Percentiles rank a stretch among this genome's conserved stretches.
Conservation (phyloP, 2,113 vertebrate genomes). For the Melanerpes formicivorus region DNA sequence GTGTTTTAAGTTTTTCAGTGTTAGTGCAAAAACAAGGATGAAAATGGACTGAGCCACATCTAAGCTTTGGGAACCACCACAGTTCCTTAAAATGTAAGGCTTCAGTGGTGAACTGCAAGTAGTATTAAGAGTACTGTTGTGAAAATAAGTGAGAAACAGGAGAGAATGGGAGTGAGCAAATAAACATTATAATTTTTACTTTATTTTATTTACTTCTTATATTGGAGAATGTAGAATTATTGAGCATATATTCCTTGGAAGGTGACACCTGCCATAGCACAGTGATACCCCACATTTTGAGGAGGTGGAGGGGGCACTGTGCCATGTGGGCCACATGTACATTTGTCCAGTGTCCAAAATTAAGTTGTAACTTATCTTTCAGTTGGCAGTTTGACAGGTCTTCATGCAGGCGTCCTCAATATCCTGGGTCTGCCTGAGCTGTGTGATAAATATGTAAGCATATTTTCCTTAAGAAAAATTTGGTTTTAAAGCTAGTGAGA, state of each 20-base stretch:
- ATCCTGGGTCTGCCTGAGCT: not conserved
- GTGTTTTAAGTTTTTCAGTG: not conserved
- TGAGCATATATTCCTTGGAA: not conserved
- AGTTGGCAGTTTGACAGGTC: not conserved
- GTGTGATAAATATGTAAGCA: not conserved
- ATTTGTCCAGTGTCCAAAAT: not conserved
- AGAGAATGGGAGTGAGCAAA: not conserved
- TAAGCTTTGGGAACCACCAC: not conserved
- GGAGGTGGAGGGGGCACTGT: not conserved
- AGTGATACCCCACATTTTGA: not conserved
- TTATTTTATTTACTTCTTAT: not conserved
- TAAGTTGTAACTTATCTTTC: not conserved
- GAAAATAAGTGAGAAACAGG: not conserved
- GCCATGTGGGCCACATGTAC: fast-evolving
- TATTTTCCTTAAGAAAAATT: not conserved
- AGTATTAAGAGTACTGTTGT: not conserved
- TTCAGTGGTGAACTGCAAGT: not conserved
- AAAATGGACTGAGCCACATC: not conserved
- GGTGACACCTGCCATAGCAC: not conserved
- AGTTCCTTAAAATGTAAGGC: not conserved
- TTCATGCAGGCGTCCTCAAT: not conserved
- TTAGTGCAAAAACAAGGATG: not conserved
- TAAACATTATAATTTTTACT: not conserved
- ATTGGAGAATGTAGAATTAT: not conserved
- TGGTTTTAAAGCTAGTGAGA: not conserved